Evolutionary conservation across 2,888 invertebrate genomes (phyloP).

Genomic region (Dugesia japonica): DNA sequence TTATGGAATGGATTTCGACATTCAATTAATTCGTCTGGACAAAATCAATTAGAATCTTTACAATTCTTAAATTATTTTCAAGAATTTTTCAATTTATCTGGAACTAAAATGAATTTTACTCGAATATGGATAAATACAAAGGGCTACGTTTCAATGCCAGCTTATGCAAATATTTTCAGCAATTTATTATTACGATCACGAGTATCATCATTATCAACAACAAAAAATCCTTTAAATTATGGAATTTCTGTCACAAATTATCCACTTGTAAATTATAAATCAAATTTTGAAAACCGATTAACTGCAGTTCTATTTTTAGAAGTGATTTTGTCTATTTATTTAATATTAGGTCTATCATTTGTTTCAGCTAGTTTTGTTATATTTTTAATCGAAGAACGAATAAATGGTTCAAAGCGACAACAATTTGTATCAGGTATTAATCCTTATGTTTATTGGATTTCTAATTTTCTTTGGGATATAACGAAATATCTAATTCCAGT

Average conservation of each 20-base stretch:
- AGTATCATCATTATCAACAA: neutral
- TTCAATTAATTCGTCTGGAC: too few species aligned
- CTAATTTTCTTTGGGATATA: constrained; percentile 60
- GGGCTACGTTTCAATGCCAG: constrained; percentile 47
- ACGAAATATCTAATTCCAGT: constrained; percentile 59
- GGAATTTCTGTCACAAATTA: constrained; percentile 62
- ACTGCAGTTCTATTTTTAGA: constrained; percentile 5
- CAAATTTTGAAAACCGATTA: constrained; percentile 50
- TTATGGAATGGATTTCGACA: too few species aligned
- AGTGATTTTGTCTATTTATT: constrained; percentile 44
- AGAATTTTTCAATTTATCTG: too few species aligned
- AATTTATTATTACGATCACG: constrained; percentile 44
- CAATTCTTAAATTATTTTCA: too few species aligned
- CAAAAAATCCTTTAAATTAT: constrained; percentile 29
- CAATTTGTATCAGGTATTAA: constrained; percentile 51
- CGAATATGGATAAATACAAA: constrained; percentile 58
- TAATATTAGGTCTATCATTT: constrained; percentile 54
- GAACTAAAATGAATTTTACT: too few species aligned
- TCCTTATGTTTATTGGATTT: constrained; percentile 62
- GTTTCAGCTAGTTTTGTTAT: constrained; percentile 66
- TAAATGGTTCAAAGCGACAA: constrained; percentile 61
- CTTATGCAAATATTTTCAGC: constrained; percentile 46
- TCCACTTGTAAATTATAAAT: constrained; percentile 63
- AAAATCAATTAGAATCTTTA: too few species aligned
- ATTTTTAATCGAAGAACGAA: constrained; percentile 61